phyloP scores from a whole-genome alignment of 2,797 vertebrate genomes.

The Premnoplex brunnescens region DNA sequence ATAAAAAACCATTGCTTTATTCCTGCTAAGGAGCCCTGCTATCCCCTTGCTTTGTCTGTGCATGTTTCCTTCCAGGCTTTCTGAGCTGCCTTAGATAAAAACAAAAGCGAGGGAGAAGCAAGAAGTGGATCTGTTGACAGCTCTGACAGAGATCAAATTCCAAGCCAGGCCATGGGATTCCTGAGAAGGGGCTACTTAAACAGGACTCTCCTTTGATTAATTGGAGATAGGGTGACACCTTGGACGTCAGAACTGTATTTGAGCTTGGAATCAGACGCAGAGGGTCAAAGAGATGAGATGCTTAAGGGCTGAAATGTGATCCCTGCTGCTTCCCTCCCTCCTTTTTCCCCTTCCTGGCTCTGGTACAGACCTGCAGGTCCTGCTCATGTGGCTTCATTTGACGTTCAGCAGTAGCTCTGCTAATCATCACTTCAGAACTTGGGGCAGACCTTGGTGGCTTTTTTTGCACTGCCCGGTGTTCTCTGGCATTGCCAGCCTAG shows the following conservation, averaged over 20 bases:
- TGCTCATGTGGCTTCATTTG: neutral
- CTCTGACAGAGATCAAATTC: conserved; percentile 55
- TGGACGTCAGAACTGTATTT: conserved; percentile 65
- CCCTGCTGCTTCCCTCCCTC: neutral
- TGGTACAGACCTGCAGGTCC: neutral
- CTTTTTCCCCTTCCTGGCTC: neutral
- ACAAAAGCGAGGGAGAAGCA: conserved; percentile 49
- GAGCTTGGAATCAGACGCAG: conserved; percentile 21
- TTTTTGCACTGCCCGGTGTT: neutral
- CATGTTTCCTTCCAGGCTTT: neutral
- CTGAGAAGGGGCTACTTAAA: conserved; percentile 48
- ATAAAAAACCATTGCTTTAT: neutral
- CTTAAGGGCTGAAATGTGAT: conserved; percentile 61
- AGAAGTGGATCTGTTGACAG: conserved; percentile 55
- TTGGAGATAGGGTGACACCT: conserved; percentile 64
- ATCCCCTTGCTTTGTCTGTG: neutral
- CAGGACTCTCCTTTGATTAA: conserved; percentile 61
- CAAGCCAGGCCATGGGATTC: conserved; percentile 51
- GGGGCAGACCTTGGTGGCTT: neutral
- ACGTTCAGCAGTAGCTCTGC: neutral
- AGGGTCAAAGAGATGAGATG: conserved; percentile 51
- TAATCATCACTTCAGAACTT: neutral
- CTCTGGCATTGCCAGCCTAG: neutral
- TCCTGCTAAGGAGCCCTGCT: neutral
- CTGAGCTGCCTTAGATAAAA: neutral